Evolutionary conservation across 2,888 invertebrate species (phyloP), one percentile per base, ranked within the genome.

Genomic region (Brachyptera putata): DNA sequence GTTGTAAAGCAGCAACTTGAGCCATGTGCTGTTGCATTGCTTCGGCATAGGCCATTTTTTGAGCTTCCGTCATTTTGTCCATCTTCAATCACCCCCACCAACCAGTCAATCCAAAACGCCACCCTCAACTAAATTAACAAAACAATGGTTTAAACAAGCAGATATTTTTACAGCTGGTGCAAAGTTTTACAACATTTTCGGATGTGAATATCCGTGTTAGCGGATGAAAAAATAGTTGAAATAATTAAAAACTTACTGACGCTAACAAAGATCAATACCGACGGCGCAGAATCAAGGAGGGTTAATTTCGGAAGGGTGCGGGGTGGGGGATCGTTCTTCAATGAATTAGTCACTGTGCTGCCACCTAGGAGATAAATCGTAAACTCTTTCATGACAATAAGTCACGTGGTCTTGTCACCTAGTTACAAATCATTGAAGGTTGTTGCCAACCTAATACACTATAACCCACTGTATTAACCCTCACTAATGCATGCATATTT

Each of bases 1-100:
- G 53, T 22, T 64, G 74, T 79, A 80, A 79, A 46, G 80, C 82
- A 41, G 85, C 84, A 63, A 86, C 86, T 70, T 86, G 86, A 39
- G 85, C 85, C 85, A 87, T 87, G 72, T 87, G 87, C 71, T 86
- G 87, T 73, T 87, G 87, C 57, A 87, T 84, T 62, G 85, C 60
- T 41, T 63, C 63, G 14, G 57, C 55, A 71, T 87, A 87, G 57
- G 86, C 84, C 64, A 85, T 84, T 74, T 87, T 85, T 73, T 86
- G 87, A 67, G 81, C 84, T 75, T 82, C 85, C 67, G 83, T 85
- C 86, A 87, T 87, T 74, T 87, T 87, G 70, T 87, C 86, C 81
- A 86, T 86, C 30, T 63, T 65, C 21, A 18, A 14, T 50, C 49
- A 30, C 50, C 50, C n/a, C 16, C 43, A 43, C 43, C 43, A 30